Percentiles rank a stretch among this genome's conserved stretches.
Evolutionary conservation across 2,888 invertebrate species (phyloP).

Genomic region (Athalia circularis): DNA sequence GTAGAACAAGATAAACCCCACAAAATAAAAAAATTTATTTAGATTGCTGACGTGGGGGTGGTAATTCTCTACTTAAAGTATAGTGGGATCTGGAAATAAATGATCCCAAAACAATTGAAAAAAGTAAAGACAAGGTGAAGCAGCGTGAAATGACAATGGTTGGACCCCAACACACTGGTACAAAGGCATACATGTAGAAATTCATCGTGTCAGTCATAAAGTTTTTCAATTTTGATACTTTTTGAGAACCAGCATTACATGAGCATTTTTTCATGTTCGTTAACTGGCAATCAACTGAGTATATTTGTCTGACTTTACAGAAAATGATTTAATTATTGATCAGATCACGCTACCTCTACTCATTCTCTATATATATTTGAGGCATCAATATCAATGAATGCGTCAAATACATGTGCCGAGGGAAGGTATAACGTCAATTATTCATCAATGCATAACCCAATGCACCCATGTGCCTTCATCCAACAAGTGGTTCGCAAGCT

Average conservation of each 20-base stretch:
- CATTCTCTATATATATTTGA: constrained; percentile 52
- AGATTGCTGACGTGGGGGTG: constrained; percentile 58
- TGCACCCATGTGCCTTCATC: constrained; percentile 39
- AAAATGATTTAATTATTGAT: constrained; percentile 50
- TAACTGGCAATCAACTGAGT: no score
- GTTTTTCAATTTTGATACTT: no score
- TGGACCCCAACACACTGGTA: neutral
- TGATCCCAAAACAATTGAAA: constrained; percentile 69
- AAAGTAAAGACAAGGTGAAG: constrained; percentile 70
- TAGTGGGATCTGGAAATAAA: constrained; percentile 70
- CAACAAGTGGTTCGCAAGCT: constrained; percentile 31
- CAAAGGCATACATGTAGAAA: no score
- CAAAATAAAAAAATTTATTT: constrained; percentile 61
- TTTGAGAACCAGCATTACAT: no score
- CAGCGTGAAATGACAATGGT: constrained; percentile 67
- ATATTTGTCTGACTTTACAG: neutral
- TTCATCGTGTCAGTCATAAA: no score
- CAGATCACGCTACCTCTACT: constrained; percentile 69
- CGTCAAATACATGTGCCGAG: constrained; percentile 52
- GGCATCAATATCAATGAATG: constrained; percentile 33
- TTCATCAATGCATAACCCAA: constrained; percentile 24
- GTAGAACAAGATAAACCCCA: constrained; percentile 58
- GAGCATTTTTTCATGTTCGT: no score
- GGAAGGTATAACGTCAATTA: constrained; percentile 50
- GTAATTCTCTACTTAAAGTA: constrained; percentile 55